Evolutionary conservation across 2,113 vertebrate species (phyloP).

Genomic region (Eonycteris spelaea): DNA sequence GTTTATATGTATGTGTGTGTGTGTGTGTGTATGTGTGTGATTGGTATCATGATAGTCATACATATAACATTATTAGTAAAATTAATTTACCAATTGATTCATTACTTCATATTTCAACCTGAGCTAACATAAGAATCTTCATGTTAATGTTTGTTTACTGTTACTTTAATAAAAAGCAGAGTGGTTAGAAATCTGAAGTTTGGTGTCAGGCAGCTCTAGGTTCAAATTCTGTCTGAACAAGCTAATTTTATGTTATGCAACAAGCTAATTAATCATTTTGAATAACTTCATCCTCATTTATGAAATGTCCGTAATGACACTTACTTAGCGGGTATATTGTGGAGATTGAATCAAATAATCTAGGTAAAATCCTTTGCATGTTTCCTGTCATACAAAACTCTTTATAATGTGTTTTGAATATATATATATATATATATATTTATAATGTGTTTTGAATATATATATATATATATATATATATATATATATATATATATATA

Average conservation of each 20-base stretch:
- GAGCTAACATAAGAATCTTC: neutral
- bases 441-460: neutral
- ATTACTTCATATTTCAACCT: neutral
- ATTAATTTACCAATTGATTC: neutral
- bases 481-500: too few species aligned
- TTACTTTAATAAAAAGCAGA: neutral
- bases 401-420: neutral
- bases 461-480: neutral
- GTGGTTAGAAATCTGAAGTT: neutral
- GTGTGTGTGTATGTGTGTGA: neutral
- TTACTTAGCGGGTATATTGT: neutral
- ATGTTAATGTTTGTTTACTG: neutral
- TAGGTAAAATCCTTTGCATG: neutral
- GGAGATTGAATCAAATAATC: neutral
- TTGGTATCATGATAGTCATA: fast-evolving
- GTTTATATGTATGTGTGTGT: neutral
- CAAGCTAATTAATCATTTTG: neutral
- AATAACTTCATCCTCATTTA: neutral
- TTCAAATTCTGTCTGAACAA: neutral
- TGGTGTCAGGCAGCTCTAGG: neutral
- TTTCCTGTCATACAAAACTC: neutral
- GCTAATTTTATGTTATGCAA: neutral
- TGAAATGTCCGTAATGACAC: neutral
- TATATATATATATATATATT: too few species aligned
- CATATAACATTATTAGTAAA: neutral